Evolutionary conservation across 2,888 invertebrate genomes (phyloP).

Genomic region (Sinelater perroti): DNA sequence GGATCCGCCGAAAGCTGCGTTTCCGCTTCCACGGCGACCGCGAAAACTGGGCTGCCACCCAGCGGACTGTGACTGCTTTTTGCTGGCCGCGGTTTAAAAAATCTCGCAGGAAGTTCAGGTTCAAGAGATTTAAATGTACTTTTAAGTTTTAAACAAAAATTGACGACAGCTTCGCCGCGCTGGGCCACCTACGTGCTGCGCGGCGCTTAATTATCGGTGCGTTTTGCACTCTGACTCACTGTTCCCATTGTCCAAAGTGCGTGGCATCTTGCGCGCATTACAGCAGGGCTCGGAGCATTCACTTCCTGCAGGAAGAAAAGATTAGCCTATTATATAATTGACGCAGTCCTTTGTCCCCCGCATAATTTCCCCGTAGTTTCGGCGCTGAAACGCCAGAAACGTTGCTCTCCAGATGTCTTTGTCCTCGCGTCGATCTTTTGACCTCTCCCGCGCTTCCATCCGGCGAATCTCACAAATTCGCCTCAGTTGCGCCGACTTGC

Average conservation of each 20-base stretch:
- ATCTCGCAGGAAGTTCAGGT: neutral
- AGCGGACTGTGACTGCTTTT: conserved; percentile 3
- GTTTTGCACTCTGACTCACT: conserved; percentile 34
- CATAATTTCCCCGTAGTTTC: neutral
- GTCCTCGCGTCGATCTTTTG: too few relatives aligned
- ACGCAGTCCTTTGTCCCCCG: neutral
- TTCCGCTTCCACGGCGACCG: neutral
- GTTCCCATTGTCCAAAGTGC: conserved; percentile 18
- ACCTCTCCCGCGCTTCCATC: too few relatives aligned
- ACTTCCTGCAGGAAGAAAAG: conserved; percentile 31
- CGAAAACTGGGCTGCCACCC: neutral
- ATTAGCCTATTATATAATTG: conserved; percentile 11
- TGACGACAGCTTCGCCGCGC: too few relatives aligned
- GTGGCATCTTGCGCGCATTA: conserved; percentile 19
- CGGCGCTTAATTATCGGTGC: conserved; percentile 5
- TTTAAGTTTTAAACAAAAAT: too few relatives aligned
- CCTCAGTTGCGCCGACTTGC: too few relatives aligned
- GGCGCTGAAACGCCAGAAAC: too few relatives aligned
- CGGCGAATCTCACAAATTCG: too few relatives aligned
- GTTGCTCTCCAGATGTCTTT: too few relatives aligned
- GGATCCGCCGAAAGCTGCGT: neutral
- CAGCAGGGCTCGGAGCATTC: conserved; percentile 13
- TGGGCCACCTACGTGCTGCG: neutral
- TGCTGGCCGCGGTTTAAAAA: neutral
- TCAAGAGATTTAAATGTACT: neutral